A percentile compares a stretch with the other conserved stretches of the same genome.
phyloP scores from a whole-genome alignment of 2,113 vertebrate genomes.

The Sylvia atricapilla region DNA sequence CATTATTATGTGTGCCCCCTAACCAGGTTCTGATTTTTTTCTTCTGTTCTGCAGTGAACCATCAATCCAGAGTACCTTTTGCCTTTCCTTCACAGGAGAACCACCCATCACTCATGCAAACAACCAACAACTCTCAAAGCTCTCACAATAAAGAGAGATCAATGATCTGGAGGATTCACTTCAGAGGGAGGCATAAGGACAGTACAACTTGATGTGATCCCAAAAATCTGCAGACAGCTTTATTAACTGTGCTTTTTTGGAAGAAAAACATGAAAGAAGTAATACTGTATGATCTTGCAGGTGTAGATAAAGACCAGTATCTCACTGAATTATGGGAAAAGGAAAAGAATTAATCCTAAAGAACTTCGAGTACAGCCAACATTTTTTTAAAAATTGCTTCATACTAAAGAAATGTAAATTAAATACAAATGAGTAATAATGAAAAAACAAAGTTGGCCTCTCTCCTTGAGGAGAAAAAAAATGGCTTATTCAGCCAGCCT shows the following conservation, averaged over 20 bases:
- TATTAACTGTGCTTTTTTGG: neutral
- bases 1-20: fast-evolving
- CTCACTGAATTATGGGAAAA: neutral
- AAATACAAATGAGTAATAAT: neutral
- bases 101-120: neutral
- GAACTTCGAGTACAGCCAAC: neutral
- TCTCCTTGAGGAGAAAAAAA: neutral
- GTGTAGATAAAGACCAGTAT: neutral
- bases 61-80: neutral
- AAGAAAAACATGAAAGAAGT: neutral
- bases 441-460: neutral
- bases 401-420: neutral
- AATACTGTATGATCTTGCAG: neutral
- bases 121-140: neutral
- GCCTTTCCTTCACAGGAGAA: neutral
- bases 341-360: neutral
- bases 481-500: neutral
- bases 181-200: neutral
- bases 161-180: neutral
- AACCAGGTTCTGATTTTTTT: neutral
- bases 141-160: neutral
- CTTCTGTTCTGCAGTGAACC: neutral
- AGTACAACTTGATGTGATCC: neutral
- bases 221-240: neutral
- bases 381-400: neutral